A percentile compares a stretch with the other conserved stretches of the same genome.
Evolutionary conservation across 2,888 invertebrate genomes (phyloP).

Genomic region (Frankliniella intonsa): DNA sequence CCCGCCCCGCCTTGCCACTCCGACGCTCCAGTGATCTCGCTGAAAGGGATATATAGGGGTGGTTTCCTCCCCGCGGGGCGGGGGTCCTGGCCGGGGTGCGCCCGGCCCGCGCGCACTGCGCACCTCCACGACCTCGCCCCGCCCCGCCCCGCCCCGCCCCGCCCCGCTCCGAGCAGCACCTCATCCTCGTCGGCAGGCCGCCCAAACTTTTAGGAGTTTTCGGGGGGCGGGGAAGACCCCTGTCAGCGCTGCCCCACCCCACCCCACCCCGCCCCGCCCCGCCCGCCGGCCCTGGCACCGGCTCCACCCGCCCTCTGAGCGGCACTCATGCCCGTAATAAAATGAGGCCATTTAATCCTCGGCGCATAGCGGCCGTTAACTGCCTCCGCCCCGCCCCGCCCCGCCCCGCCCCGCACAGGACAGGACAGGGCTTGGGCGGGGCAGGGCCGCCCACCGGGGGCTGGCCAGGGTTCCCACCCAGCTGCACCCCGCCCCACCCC

Average conservation of each 20-base stretch:
- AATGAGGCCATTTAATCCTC: conserved; percentile 19
- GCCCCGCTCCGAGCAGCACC: too few relatives aligned
- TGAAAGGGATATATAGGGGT: not conserved
- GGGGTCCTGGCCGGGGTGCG: too few relatives aligned
- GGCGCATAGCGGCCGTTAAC: conserved; percentile 19
- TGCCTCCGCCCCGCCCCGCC: not conserved
- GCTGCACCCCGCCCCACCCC: too few relatives aligned
- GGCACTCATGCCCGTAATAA: not conserved
- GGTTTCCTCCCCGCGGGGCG: not conserved
- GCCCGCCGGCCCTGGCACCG: not conserved
- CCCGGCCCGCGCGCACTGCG: not conserved
- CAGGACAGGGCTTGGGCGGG: conserved; percentile 3
- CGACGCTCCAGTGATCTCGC: not conserved
- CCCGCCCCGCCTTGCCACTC: not conserved
- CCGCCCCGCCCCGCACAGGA: not conserved
- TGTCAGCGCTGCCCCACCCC: too few relatives aligned
- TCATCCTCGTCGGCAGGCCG: too few relatives aligned
- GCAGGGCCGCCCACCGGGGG: not conserved
- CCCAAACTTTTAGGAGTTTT: too few relatives aligned
- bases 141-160: too few relatives aligned
- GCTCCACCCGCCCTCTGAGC: not conserved
- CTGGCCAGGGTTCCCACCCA: too few relatives aligned
- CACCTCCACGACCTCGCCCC: not conserved
- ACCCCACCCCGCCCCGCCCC: not conserved
- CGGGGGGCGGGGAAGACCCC: too few relatives aligned